phyloP scores from a whole-genome alignment of 2,888 invertebrate species.

The Allolobophora icterica region DNA sequence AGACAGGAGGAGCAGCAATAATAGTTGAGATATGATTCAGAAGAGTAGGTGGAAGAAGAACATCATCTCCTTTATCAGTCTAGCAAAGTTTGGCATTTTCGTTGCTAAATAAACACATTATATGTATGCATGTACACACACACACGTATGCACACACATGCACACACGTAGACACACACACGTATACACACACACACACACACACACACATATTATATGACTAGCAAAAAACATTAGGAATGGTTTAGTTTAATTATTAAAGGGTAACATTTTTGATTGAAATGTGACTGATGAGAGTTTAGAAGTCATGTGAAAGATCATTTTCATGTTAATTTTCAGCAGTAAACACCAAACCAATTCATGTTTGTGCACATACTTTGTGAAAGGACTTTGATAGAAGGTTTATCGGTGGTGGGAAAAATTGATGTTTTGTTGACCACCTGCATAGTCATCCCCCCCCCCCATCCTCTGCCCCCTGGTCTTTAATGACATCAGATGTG shows the following conservation, averaged over 20 bases:
- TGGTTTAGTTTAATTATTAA: neutral
- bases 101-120: neutral
- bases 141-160: neutral
- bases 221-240: neutral
- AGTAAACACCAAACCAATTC: neutral
- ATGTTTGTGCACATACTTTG: neutral
- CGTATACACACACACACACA: neutral
- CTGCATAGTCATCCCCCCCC: neutral
- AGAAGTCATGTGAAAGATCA: neutral
- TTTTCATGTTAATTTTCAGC: neutral
- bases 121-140: too few relatives aligned
- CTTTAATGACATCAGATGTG: neutral
- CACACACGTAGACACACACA: neutral
- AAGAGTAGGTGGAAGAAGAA: neutral
- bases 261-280: neutral
- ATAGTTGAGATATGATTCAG: neutral
- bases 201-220: too few relatives aligned
- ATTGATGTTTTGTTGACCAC: neutral
- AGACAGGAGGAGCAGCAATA: neutral
- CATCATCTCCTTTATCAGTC: neutral
- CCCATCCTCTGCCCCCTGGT: neutral
- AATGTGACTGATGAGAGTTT: neutral
- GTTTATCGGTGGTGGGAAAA: neutral
- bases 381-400: neutral
- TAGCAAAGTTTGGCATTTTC: neutral